Evolutionary conservation across 2,797 vertebrate species (phyloP).

Genomic region (Carapus acus): DNA sequence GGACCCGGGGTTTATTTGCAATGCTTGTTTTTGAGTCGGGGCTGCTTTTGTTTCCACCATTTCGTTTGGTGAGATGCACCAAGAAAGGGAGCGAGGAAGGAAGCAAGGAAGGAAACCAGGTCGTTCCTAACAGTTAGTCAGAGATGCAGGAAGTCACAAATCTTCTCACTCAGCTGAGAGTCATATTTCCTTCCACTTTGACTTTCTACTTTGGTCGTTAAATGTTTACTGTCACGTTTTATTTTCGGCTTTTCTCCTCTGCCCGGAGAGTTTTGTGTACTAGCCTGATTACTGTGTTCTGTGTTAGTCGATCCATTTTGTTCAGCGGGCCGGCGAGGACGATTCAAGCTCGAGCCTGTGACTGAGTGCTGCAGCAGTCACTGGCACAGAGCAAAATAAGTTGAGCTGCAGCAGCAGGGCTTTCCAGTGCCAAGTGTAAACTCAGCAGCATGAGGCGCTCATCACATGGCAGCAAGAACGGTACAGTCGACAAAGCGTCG

Average conservation of each 20-base stretch:
- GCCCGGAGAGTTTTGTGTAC: slow-evolving; percentile 24
- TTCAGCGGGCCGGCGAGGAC: too few relatives aligned
- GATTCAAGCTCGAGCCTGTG: too few relatives aligned
- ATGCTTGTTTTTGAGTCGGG: slow-evolving; percentile 5
- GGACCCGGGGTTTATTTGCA: slow-evolving; percentile 8
- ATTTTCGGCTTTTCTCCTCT: slow-evolving; percentile 11
- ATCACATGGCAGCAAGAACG: too few relatives aligned
- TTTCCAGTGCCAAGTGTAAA: too few relatives aligned
- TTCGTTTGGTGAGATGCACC: slow-evolving; percentile 11
- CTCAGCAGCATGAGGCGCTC: too few relatives aligned
- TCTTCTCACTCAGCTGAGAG: slow-evolving; percentile 23
- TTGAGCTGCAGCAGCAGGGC: too few relatives aligned
- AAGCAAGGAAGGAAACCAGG: neutral
- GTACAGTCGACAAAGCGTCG: too few relatives aligned
- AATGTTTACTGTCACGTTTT: neutral
- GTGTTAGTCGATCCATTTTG: too few relatives aligned
- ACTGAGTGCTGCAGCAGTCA: too few relatives aligned
- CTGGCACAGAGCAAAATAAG: too few relatives aligned
- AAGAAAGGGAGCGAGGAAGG: slow-evolving; percentile 3
- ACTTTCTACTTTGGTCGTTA: neutral
- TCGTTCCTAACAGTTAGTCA: slow-evolving; percentile 12
- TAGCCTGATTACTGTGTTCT: neutral
- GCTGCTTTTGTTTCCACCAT: slow-evolving; percentile 5
- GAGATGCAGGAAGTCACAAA: slow-evolving; percentile 32
- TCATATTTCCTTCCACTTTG: slow-evolving; percentile 7